Base-by-base conservation (phyloP, 2,888 invertebrate species). In the Drosophila niveifrons region DNA sequence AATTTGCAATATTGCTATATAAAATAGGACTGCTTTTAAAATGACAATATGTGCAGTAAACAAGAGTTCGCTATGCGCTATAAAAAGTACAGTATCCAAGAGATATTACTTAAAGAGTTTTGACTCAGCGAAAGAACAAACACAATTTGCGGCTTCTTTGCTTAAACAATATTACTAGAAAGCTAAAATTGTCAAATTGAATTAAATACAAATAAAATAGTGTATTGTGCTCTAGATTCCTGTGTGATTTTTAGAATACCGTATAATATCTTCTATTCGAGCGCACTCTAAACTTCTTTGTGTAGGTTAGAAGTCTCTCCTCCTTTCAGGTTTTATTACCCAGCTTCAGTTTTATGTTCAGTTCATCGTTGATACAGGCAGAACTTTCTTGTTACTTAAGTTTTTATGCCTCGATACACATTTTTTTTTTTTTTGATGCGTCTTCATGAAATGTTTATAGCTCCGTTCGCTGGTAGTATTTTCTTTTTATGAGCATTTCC, bases 371-470 rank as follows among this genome's bases (percentile, higher is more conserved):
- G 80, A 80, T 82, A 82, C 78, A 70, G 66, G 76, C 65, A 66
- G 76, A 75, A 69, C 66, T 66, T 73, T 66, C 23, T 68, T 64
- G 72, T 68, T 70, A 57, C 73, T 72, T 69, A 58, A 58, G 39
- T 62, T 77, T 78, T 82, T 79, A 80, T 75, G 70, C 72, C 70
- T 36, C 34, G 66, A 55, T 66, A 75, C 81, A 79, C 74, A 69
- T 73, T 71, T 72, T 68, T 83, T 71, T 74, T 73, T 71, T 72
- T 68, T 83, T 71, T 74, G 67, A 80, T 66, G 70, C 65, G 74
- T 73, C 80, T 75, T 84, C 83, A 84, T 86, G 84, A 80, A 83
- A 84, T 88, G 80, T 85, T 88, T 86, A 84, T 86, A 47, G 75
- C 80, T 39, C 29, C 65, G 74, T 73, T 59, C 62, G 56, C 64